These are phyloP conservation scores for Chloropsis hardwickii DNA, from an alignment of 2,113 vertebrate species.

Conservation along the genomic window DNA sequence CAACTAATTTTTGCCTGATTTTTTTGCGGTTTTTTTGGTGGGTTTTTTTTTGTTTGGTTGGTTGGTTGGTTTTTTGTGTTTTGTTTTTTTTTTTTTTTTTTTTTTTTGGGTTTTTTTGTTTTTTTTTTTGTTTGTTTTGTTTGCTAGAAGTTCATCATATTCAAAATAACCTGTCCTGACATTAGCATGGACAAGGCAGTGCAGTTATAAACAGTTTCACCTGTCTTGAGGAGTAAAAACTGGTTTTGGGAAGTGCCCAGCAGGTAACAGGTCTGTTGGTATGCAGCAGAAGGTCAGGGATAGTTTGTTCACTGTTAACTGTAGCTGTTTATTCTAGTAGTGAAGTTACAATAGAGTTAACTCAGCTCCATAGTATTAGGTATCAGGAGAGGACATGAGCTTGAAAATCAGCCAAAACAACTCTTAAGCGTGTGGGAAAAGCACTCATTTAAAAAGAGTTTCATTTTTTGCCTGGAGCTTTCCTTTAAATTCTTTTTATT, in stretches of 20 bases:
- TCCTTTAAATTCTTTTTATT: neutral
- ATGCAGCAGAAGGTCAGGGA: neutral
- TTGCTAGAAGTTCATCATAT: neutral
- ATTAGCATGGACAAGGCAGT: neutral
- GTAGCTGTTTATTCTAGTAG: neutral
- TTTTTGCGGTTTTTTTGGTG: too few relatives aligned
- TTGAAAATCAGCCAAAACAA: neutral
- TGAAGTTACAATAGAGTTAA: neutral
- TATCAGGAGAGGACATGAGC: neutral
- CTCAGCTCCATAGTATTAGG: neutral
- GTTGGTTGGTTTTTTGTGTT: too few relatives aligned
- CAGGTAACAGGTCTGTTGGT: neutral
- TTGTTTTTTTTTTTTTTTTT: too few relatives aligned
- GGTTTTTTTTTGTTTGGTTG: too few relatives aligned
- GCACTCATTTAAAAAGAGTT: neutral
- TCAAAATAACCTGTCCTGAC: neutral
- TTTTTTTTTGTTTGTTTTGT: too few relatives aligned
- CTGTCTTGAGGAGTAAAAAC: neutral
- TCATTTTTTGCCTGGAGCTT: neutral
- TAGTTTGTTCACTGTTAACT: neutral
- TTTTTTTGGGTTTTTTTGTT: too few relatives aligned
- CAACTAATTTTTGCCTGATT: accelerated
- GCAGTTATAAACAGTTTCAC: neutral
- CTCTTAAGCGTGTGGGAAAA: neutral
- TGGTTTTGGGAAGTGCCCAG: neutral